Evolutionary conservation across 1,140 invertebrate species (phyloP), one percentile per base, ranked within the genome.

Genomic region (Atta texana): DNA sequence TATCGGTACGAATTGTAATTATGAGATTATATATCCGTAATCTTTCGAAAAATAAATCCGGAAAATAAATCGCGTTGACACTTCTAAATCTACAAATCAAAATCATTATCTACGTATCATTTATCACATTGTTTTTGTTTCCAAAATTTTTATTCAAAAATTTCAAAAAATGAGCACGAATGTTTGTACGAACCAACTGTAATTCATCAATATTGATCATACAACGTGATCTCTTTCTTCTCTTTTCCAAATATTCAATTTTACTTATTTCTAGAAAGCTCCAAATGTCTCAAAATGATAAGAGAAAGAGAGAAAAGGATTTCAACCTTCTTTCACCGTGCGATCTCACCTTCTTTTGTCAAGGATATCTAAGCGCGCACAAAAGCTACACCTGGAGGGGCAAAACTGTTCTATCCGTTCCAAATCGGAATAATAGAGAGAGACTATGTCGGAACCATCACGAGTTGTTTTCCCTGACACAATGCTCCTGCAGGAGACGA

Each of bases 341-440:
- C 34, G n/a, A 12, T 81, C 57, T 64, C 85, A 80, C 80, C 55
- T 81, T 61, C 63, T 75, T 63, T 59, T 49, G 59, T 28, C 39
- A 86, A 75, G 63, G 78, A 57, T 28, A 81, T 64, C 64, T 81
- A 5, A 7, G 3, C 14, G 51, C 44, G n/a, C 6, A 31, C 63
- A 21, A 68, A 28, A 53, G 87, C 34, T 12, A 39, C 68, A 77
- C 87, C 82, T 77, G 82, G 77, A 61, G 86, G 86, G 87, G 82
- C 75, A 90, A 88, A 91, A 82, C 91, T 87, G 90, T 89, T 44
- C 39, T 44, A 44, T 44, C 92, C 89, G 74, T 81, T 89, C 87
- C 91, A 94, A 94, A 94, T 95, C 93, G 93, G 93, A 92, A 94
- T 95, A 94, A 95, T 94, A 90, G 93, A 24, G 93, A 92, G 93